Conservation (phyloP, 2,113 vertebrate species). For the Bombycilla garrulus region DNA sequence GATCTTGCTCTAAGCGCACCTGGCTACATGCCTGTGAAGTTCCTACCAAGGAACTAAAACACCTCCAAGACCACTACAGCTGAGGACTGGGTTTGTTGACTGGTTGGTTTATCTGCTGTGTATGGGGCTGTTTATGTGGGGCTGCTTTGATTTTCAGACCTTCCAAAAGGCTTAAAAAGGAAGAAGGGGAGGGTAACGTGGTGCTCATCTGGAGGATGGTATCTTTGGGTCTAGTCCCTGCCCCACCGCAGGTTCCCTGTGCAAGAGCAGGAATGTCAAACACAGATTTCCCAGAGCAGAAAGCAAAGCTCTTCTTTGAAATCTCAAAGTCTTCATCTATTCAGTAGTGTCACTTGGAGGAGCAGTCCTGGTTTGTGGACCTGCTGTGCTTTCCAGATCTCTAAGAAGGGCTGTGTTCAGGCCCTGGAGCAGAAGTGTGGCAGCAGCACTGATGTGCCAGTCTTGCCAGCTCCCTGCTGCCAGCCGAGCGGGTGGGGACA, state of each 20-base stretch:
- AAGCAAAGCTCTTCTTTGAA: not conserved
- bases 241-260: not conserved
- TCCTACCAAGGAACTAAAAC: not conserved
- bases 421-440: fast-evolving
- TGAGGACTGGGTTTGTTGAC: fast-evolving
- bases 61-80: not conserved
- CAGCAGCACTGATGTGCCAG: not conserved
- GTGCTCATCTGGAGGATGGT: fast-evolving
- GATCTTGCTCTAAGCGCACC: not conserved
- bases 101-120: too few relatives aligned
- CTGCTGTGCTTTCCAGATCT: not conserved
- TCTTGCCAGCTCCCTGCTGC: not conserved
- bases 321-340: not conserved
- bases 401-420: fast-evolving
- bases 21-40: not conserved
- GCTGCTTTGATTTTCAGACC: not conserved
- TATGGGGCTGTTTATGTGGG: not conserved
- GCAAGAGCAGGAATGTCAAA: not conserved
- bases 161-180: not conserved
- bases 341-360: fast-evolving
- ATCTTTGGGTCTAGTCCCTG: not conserved
- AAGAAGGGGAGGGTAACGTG: not conserved
- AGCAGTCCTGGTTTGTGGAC: not conserved
- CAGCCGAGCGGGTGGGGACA: fast-evolving
- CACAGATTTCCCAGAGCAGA: not conserved